phyloP scores from a whole-genome alignment of 2,888 invertebrate genomes.

The Mycalesis mineus region DNA sequence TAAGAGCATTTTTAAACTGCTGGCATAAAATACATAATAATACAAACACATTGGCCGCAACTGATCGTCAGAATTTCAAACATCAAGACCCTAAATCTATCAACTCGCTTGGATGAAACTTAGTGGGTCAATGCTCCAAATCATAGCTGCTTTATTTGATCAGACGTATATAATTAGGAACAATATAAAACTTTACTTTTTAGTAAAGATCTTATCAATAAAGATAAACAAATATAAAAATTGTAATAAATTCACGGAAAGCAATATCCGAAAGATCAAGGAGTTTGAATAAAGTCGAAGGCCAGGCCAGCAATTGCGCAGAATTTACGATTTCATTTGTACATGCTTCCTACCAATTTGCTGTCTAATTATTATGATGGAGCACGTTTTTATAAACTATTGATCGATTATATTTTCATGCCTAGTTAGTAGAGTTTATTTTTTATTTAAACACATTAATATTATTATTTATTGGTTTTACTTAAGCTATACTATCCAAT shows the following conservation, averaged over 20 bases:
- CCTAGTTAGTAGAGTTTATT: not conserved
- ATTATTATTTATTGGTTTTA: no score
- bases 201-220: not conserved
- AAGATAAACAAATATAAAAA: not conserved
- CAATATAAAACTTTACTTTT: no score
- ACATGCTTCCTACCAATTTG: constrained; percentile 11
- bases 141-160: no score
- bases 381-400: not conserved
- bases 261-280: constrained; percentile 18
- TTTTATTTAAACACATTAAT: not conserved
- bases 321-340: constrained; percentile 17
- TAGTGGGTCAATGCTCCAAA: no score
- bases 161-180: no score
- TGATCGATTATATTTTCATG: not conserved
- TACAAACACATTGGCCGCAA: no score
- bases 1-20: no score
- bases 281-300: constrained; percentile 11
- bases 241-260: not conserved
- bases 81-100: no score
- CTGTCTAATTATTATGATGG: constrained; percentile 1
- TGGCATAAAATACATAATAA: no score
- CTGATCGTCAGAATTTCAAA: no score
- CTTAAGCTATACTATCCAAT: no score
- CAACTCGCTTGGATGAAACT: no score
- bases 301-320: constrained; percentile 9